Percentiles rank a stretch among this genome's conserved stretches.
phyloP scores from a whole-genome alignment of 2,888 invertebrate species.

The Erebia ligea region DNA sequence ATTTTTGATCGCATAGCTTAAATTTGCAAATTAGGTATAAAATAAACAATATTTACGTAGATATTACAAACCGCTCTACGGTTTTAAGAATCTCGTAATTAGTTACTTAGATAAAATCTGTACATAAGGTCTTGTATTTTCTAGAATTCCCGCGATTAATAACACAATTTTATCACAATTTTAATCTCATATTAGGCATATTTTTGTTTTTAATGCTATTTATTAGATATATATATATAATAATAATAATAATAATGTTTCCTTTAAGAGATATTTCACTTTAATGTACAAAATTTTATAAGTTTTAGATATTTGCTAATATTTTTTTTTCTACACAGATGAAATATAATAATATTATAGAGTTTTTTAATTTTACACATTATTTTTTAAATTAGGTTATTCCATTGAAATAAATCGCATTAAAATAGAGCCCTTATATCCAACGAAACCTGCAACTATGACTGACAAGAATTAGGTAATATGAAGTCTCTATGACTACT shows the following conservation, averaged over 20 bases:
- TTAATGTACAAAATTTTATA: not conserved
- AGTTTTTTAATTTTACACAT: not conserved
- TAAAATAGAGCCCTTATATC: not conserved
- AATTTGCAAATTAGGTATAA: slow-evolving; percentile 20
- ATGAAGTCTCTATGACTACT: not conserved
- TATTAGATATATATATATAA: too few relatives aligned
- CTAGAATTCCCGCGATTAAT: not conserved
- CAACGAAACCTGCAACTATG: not conserved
- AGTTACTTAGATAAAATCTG: not conserved
- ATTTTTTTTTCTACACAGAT: slow-evolving; percentile 8
- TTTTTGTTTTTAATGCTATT: not conserved
- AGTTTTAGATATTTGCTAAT: slow-evolving; percentile 1
- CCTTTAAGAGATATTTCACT: not conserved
- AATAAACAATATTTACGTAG: slow-evolving; percentile 5
- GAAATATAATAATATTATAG: not conserved
- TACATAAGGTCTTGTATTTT: slow-evolving; percentile 7
- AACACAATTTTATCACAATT: slow-evolving; percentile 5
- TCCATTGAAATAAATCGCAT: not conserved
- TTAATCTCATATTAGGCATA: not conserved
- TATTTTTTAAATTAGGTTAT: slow-evolving; percentile 4
- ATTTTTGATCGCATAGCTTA: slow-evolving; percentile 22
- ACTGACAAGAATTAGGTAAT: not conserved
- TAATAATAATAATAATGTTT: too few relatives aligned
- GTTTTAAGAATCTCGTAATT: not conserved
- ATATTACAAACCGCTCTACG: not conserved